Base-by-base conservation (phyloP, 2,113 vertebrate genomes). In the Percina caprodes region DNA sequence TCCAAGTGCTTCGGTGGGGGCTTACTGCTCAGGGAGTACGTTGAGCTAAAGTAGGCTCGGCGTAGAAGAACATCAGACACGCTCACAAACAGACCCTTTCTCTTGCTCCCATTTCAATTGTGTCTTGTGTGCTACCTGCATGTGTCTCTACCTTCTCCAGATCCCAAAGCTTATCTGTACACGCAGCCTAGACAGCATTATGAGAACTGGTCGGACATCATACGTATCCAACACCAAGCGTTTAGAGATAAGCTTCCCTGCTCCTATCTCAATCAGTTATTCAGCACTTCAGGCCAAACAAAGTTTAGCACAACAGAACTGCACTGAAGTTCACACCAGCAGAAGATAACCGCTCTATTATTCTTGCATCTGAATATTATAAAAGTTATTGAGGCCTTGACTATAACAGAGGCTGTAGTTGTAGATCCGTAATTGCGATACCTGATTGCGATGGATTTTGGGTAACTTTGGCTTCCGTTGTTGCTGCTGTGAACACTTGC, bases 151-250 rank as follows among this genome's bases (percentile, higher is more conserved):
- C 90, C 84, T 89, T 42, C 93, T 92, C 89, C 89, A 90, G 90
- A 88, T 92, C 84, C 91, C 77, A 77, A 26, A 82, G 90, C 92
- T 94, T 94, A 93, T 93, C 93, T 82, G 91, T 70, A 8, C 70
- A 77, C 51, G 12, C 93, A 94, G 93, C 92, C 83, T 69, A 91
- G 86, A 72, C 86, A 91, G 86, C 89, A 79, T 87, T 67, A 71
- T 14, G 77, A 85, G 84, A 92, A 90, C 93, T 94, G 93, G 93
- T 93, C 87, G 76, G 85, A 93, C 93, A 93, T 94, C 93, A 94
- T 87, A 93, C 84, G 39, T 77, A 59, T 84, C 75, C 88, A 13
- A 86, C 88, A 92, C 77, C 87, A 76, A 92, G 89, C 90, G 72
- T 55, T 75, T 67, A 69, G 84, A 92, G 93, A 94, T 94, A 94